Evolutionary conservation across 2,888 invertebrate species (phyloP).

Genomic region (Melanostoma mellinum): DNA sequence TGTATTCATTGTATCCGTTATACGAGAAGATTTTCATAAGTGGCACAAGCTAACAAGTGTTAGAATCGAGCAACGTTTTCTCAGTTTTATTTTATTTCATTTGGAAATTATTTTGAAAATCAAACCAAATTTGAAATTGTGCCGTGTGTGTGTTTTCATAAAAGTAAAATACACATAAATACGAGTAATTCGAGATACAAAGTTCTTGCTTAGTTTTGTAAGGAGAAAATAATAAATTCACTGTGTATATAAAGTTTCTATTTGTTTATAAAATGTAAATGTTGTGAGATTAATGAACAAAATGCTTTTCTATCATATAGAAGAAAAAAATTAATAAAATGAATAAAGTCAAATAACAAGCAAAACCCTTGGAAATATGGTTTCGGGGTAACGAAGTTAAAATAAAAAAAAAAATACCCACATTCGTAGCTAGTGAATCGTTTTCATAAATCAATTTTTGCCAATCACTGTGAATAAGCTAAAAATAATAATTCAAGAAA

Average conservation of each 20-base stretch:
- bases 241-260: slow-evolving; percentile 17
- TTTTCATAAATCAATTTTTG: slow-evolving; percentile 53
- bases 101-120: slow-evolving; percentile 11
- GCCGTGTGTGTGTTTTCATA: slow-evolving; percentile 29
- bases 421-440: slow-evolving; percentile 64
- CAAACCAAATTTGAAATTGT: slow-evolving; percentile 1
- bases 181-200: background rate
- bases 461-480: slow-evolving; percentile 49
- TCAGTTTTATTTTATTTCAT: slow-evolving; percentile 17
- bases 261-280: slow-evolving; percentile 15
- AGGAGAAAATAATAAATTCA: slow-evolving; percentile 2
- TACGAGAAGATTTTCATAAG: slow-evolving; percentile 64
- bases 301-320: slow-evolving; percentile 67
- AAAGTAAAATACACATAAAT: slow-evolving; percentile 15
- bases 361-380: slow-evolving; percentile 45
- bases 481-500: background rate
- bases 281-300: slow-evolving; percentile 30
- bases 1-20: slow-evolving; percentile 65
- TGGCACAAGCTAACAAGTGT: slow-evolving; percentile 72
- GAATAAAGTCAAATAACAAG: slow-evolving; percentile 33
- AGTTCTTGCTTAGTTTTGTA: background rate
- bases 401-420: slow-evolving; percentile 9
- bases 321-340: slow-evolving; percentile 29
- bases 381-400: slow-evolving; percentile 40
- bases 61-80: slow-evolving; percentile 53